These are phyloP conservation scores for Dendrocincla fuliginosa DNA, from an alignment of 2,797 vertebrate genomes.

Conservation along the genomic window DNA sequence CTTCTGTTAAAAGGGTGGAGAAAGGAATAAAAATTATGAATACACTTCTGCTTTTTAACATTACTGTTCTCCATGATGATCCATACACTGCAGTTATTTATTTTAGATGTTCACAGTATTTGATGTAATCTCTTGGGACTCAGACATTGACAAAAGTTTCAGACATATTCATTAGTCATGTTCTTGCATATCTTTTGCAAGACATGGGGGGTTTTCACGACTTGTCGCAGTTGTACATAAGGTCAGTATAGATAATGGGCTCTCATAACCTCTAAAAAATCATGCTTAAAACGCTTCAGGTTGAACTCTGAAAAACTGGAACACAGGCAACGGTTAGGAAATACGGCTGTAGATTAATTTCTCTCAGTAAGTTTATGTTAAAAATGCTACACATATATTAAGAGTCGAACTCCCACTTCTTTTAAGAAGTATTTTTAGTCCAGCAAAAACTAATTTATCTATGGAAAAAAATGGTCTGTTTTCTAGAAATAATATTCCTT, in stretches of 20 bases:
- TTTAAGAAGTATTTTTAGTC: background rate
- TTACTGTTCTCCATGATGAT: background rate
- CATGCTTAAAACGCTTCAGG: background rate
- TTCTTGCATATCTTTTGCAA: background rate
- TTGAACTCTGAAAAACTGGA: background rate
- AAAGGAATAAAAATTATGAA: background rate
- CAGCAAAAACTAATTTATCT: background rate
- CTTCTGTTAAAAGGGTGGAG: background rate
- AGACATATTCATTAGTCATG: background rate
- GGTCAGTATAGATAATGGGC: background rate
- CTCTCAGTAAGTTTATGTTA: background rate
- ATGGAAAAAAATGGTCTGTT: background rate
- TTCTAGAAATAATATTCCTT: background rate
- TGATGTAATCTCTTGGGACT: background rate
- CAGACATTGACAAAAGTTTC: background rate
- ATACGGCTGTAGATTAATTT: background rate
- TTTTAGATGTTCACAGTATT: background rate
- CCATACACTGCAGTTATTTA: background rate
- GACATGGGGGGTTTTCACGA: background rate
- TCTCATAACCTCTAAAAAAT: background rate
- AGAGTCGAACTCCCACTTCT: fast-evolving
- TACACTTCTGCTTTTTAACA: background rate
- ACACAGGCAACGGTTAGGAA: background rate
- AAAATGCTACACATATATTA: background rate
- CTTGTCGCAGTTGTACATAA: background rate